Base-by-base conservation (phyloP, 2,888 invertebrate genomes). In the Euclidia mi region DNA sequence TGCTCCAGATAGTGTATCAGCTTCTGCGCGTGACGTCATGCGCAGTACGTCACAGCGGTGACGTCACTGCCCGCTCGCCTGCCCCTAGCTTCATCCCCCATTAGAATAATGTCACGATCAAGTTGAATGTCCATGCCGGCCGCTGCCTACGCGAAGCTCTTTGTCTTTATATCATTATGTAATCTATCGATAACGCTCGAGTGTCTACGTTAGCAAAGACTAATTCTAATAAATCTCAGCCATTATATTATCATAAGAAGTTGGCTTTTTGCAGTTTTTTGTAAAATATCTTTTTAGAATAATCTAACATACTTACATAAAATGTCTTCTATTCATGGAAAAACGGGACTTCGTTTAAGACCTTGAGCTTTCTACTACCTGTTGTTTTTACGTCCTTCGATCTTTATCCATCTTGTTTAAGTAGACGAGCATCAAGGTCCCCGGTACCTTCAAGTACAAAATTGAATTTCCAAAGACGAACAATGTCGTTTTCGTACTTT, bases 41-140 rank as follows among this genome's bases (percentile, higher is more conserved):
- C 87, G 82, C 82, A 80, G 79, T 75, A 78, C 83, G 82, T 86
- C 85, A 86, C 71, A 50, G 47, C 43, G 38, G 55, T 81, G 81
- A 85, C 86, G 85, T 86, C 83, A 84, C 52, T 25, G 25, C 55
- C 59, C 25, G 35, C 15, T 7, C 61, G 40, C 15, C 57, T 53
- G 49, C 38, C 35, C 55, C 50, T 61, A 58, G 34, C 37, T 46
- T 60, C 53, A 46, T 52, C 50, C 59, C 45, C 15, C 46, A 37
- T 38, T 46, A 50, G 25, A 42, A 48, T 52, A 43, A 47, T 51
- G 44, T 53, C 50, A 56, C 9, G 50, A 59, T 46, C 43, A 45
- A 47, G 49, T 56, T 56, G 31, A 60, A 55, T 50, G 40, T 38
- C 18, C 29, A 35, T 15, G 7, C 20, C 32, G 3, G 20, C 29